phyloP scores from a whole-genome alignment of 2,888 invertebrate species.

The Eristalis tenax region DNA sequence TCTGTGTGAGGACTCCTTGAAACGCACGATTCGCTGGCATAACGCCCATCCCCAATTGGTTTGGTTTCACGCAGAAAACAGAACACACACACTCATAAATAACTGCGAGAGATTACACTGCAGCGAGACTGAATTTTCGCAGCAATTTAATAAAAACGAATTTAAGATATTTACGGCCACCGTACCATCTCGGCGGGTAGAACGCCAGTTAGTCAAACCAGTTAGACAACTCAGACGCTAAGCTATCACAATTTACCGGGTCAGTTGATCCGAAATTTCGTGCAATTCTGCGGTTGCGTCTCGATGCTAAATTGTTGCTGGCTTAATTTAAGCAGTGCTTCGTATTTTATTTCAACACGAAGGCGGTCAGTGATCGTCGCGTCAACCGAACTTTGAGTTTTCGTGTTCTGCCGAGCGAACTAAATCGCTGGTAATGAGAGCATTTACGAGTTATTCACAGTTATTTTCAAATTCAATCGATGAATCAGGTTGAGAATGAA shows the following conservation, averaged over 20 bases:
- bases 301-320: neutral
- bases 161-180: constrained; percentile 34
- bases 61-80: neutral
- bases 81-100: constrained; percentile 47
- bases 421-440: neutral
- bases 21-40: constrained; percentile 5
- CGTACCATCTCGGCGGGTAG: constrained; percentile 17
- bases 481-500: neutral
- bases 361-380: neutral
- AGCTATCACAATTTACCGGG: neutral
- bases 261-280: neutral
- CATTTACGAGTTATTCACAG: neutral
- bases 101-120: constrained; percentile 42
- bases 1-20: constrained; percentile 33
- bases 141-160: neutral
- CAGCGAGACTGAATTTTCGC: constrained; percentile 27
- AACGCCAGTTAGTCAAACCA: constrained; percentile 5
- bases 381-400: neutral
- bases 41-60: constrained; percentile 7
- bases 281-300: too few relatives aligned
- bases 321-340: neutral
- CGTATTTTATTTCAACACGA: neutral
- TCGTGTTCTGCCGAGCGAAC: neutral
- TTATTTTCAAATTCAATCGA: neutral
- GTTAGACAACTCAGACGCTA: neutral